Evolutionary conservation across 2,113 vertebrate genomes (phyloP), one percentile per base, ranked within the genome.

Genomic region (Prionailurus bengalensis): DNA sequence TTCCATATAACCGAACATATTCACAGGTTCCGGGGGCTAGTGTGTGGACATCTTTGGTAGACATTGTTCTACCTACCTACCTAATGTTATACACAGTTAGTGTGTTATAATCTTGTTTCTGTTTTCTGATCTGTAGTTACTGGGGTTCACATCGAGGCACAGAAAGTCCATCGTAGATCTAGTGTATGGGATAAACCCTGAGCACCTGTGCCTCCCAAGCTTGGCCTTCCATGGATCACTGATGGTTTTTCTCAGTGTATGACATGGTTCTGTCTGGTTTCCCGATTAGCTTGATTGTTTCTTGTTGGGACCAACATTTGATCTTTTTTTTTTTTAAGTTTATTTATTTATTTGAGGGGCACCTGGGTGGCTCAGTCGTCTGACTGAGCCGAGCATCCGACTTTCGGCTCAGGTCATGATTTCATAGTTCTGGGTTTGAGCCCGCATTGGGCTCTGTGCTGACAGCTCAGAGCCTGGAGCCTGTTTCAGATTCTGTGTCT

Each of bases 111-210:
- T 63, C 33, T 74, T 89, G 83, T 53, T 94, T 39, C n/a, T n/a
- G 42, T 79, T 61, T 90, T 95, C 39, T 23, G 76, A 85, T 89
- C 68, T 94, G 48, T 66, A 66, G 39, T 92, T 83, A 33, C 58
- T 74, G 8, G 33, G 33, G 65, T 36, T 14, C 8, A 89, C 27
- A 61, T 2, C 36, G 25, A 89, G n/a, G 25, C 70, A 12, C n/a
- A 78, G 23, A 42, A 61, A 83, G 31, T 81, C 73, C 73, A 8
- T 1, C 78, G 23, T 63, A 53, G 74, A 65, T 70, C 7, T 88
- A 4, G 8, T 39, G 1, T 70, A 29, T n/a, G 65, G 31, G 36
- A 79, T 31, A 31, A 80, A 84, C 16, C 12, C 39, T 33, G 33
- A 92, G 39, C 16, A 21, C 12, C 15, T 14, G 21, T 89, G 53